A percentile compares a stretch with the other conserved stretches of the same genome.
Conservation (phyloP, 2,888 invertebrate species). For the Eulithis testata region DNA sequence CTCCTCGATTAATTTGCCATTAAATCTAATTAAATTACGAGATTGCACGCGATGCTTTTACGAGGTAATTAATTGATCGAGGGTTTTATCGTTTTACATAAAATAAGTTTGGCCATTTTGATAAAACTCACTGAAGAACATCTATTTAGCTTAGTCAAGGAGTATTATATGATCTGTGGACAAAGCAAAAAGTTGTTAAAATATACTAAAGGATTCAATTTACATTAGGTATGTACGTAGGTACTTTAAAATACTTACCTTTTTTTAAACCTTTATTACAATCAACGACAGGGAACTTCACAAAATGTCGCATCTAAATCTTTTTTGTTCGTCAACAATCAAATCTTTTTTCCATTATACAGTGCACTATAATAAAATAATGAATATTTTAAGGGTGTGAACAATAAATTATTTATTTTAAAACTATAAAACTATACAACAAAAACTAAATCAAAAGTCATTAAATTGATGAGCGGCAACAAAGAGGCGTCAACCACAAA, state of each 20-base stretch:
- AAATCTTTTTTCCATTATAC: background rate
- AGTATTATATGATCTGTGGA: no score
- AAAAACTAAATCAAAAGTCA: constrained; percentile 68
- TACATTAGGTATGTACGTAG: no score
- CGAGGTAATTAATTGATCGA: constrained; percentile 16
- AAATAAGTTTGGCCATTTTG: constrained; percentile 10
- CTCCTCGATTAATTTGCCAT: constrained; percentile 47
- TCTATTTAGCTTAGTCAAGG: no score
- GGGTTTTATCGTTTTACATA: constrained; percentile 23
- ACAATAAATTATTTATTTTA: constrained; percentile 41
- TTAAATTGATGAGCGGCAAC: constrained; percentile 76
- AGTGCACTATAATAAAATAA: constrained; percentile 14
- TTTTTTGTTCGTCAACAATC: no score
- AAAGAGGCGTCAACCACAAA: constrained; percentile 74
- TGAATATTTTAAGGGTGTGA: constrained; percentile 30
- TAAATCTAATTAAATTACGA: constrained; percentile 28
- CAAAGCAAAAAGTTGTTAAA: no score
- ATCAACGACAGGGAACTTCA: no score
- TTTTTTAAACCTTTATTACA: no score
- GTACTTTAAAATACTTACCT: no score
- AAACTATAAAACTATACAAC: constrained; percentile 41
- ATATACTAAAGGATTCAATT: no score
- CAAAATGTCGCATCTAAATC: no score
- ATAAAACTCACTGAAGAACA: background rate
- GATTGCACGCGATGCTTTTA: constrained; percentile 27